Base-by-base conservation (phyloP, 2,113 vertebrate genomes). In the Ochotona curzoniae region DNA sequence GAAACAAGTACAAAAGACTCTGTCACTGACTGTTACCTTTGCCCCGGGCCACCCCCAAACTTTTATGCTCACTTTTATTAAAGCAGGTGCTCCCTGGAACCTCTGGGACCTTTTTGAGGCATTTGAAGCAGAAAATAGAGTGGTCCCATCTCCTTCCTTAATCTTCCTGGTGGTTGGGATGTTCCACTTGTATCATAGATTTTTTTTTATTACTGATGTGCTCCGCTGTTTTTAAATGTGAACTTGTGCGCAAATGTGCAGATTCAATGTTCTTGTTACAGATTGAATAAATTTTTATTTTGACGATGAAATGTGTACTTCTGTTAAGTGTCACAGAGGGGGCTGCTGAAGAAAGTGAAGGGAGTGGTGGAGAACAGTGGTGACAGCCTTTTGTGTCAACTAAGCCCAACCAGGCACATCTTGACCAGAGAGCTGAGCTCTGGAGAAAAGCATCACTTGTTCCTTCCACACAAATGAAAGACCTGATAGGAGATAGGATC, bases 281-380 rank as follows among this genome's bases (percentile, higher is more conserved):
- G 97, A 97, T 91, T 97, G 89, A 98, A 98, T 98, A 98, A 98
- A 98, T 97, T 97, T 98, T 98, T 98, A 98, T 98, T 98, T 98
- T 98, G 98, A 98, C 97, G 97, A 98, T 83, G 96, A 97, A 12
- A 0, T 0, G 17, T 10, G 35, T 95, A 79, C 54, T 93, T 84
- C 38, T 6, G 54, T 91, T 30, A 81, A 35, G 23, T 64, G 17
- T 63, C 61, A 25, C 44, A 73, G n/a, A n/a, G 25, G 49, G 7
- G 30, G 9, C 2, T 93, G 13, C 44, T 57, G 32, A 71, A 63
- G 44, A 89, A 54, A 44, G 51, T 75, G 9, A 18, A 32, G 60
- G 35, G 32, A 11, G 30, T 60, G 25, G 54, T 81, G 44, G 38
- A 38, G 7, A 83, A 87, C 86, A 26, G 14, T 28, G 54, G 8